phyloP scores from a whole-genome alignment of 2,797 vertebrate genomes.

The Anguilla megastoma region DNA sequence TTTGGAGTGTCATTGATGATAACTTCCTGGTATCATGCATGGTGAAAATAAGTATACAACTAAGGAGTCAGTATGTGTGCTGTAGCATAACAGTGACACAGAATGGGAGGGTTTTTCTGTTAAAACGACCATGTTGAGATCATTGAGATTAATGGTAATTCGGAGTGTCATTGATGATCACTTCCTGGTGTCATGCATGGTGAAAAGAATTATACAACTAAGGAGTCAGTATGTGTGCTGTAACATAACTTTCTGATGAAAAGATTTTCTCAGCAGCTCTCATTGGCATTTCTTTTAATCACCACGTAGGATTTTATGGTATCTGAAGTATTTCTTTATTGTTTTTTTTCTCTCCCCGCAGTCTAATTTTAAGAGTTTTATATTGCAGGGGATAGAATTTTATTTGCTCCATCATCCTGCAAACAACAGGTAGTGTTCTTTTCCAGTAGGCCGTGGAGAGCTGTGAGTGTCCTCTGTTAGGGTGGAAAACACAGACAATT shows the following conservation, averaged over 20 bases:
- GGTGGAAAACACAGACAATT: background rate
- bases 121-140: background rate
- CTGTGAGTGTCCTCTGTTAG: background rate
- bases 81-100: background rate
- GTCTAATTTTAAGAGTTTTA: background rate
- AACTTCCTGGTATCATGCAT: background rate
- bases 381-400: background rate
- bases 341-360: background rate
- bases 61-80: background rate
- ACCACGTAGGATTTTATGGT: background rate
- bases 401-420: background rate
- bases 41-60: background rate
- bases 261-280: background rate
- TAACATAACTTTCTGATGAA: background rate
- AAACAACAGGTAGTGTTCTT: conserved; percentile 12
- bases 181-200: background rate
- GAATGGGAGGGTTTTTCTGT: background rate
- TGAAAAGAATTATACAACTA: background rate
- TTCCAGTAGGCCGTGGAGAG: background rate
- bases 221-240: background rate
- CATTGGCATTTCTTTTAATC: background rate
- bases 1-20: background rate
- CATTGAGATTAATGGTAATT: background rate
- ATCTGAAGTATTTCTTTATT: background rate
- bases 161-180: background rate